phyloP scores from a whole-genome alignment of 2,888 invertebrate species.

The Tetragonisca angustula region DNA sequence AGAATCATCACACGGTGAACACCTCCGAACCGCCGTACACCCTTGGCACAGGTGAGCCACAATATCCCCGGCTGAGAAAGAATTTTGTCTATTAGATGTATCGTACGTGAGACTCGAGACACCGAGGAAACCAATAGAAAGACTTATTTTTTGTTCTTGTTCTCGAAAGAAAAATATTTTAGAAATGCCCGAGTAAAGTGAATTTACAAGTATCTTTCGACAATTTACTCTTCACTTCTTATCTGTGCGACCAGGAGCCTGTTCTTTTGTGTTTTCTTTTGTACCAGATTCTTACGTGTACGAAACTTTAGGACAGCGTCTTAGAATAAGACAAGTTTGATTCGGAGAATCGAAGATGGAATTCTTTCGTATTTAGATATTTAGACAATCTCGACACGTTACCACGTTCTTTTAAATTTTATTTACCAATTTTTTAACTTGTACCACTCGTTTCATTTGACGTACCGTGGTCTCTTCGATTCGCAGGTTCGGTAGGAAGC shows the following conservation, averaged over 20 bases:
- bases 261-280: fast-evolving
- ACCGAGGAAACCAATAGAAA: too few species aligned
- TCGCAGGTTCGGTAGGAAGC: constrained; percentile 81
- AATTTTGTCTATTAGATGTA: neutral
- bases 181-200: neutral
- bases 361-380: too few species aligned
- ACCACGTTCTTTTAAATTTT: too few species aligned
- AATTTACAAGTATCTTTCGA: neutral
- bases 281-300: fast-evolving
- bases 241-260: fast-evolving
- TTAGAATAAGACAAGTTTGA: neutral
- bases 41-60: constrained; percentile 80
- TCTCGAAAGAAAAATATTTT: neutral
- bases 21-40: constrained; percentile 83
- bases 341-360: too few species aligned
- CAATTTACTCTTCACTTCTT: neutral
- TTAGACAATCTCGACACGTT: too few species aligned
- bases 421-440: too few species aligned
- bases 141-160: too few species aligned
- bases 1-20: constrained; percentile 83
- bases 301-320: neutral
- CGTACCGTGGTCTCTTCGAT: neutral
- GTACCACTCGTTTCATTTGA: too few species aligned
- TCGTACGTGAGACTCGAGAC: neutral
- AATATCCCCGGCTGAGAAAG: constrained; percentile 1